These are phyloP conservation scores for Ammospiza caudacuta DNA, from an alignment of 2,113 vertebrate species.

Conservation along the genomic window DNA sequence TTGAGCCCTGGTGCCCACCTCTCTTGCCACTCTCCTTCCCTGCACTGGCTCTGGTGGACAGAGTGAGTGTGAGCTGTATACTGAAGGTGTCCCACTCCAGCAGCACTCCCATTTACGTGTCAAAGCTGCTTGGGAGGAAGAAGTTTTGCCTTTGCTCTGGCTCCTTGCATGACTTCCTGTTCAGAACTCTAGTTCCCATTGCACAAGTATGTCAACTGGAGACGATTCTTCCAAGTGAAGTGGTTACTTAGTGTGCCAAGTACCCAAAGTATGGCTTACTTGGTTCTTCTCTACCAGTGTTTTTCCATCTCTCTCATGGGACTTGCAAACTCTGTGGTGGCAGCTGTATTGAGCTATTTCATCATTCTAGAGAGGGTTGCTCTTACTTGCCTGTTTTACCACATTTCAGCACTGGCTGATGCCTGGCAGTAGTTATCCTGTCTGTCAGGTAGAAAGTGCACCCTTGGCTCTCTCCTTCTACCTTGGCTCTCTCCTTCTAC, in stretches of 20 bases:
- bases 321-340: neutral
- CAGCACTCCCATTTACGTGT: rapidly evolving
- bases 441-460: too few relatives aligned
- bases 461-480: too few relatives aligned
- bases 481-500: neutral
- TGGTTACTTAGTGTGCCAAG: neutral
- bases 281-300: neutral
- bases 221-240: rapidly evolving
- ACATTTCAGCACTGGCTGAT: too few relatives aligned
- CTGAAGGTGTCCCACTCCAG: neutral
- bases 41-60: neutral
- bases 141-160: neutral
- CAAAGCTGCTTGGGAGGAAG: neutral
- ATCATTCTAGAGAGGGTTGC: neutral
- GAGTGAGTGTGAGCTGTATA: neutral
- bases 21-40: neutral
- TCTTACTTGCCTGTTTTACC: neutral
- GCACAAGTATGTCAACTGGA: neutral
- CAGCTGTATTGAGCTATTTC: neutral
- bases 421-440: too few relatives aligned
- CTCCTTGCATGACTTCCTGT: neutral
- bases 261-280: neutral
- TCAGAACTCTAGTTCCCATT: neutral
- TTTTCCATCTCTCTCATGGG: neutral
- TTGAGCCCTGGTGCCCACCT: rapidly evolving